Evolutionary conservation across 2,113 vertebrate species (phyloP).

Genomic region (Mormyrus lacerda): DNA sequence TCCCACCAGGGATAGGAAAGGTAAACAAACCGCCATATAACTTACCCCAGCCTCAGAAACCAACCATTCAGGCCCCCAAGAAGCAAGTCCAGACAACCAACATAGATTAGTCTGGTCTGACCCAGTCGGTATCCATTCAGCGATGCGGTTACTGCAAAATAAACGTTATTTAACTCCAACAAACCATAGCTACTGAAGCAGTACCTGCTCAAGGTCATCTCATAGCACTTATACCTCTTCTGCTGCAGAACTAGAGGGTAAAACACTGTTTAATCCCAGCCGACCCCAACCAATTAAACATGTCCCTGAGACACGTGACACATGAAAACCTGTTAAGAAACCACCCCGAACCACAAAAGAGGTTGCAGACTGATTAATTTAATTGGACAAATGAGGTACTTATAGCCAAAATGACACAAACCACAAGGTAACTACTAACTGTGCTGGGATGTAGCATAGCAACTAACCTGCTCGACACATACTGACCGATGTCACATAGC

Average conservation of each 20-base stretch:
- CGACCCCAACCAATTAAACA: neutral
- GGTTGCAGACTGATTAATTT: neutral
- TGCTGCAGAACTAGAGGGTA: neutral
- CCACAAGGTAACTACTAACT: neutral
- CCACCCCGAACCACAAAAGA: neutral
- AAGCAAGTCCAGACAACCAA: neutral
- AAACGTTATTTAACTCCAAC: slow-evolving; percentile 3
- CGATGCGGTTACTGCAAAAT: slow-evolving; percentile 14
- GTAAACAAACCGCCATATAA: slow-evolving; percentile 32
- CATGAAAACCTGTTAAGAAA: neutral
- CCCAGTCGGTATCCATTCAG: slow-evolving; percentile 28
- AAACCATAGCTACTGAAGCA: neutral
- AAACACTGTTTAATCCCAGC: neutral
- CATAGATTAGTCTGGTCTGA: slow-evolving; percentile 7
- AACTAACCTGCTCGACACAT: neutral
- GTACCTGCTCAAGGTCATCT: neutral
- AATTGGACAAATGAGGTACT: neutral
- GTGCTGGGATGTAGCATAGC: neutral
- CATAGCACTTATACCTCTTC: neutral
- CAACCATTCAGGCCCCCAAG: neutral
- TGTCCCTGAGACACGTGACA: neutral
- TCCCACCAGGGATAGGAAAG: slow-evolving; percentile 31
- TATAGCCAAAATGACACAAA: neutral
- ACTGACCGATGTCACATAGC: neutral
- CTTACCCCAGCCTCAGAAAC: neutral